These are phyloP conservation scores for Philereme vetulata DNA, from an alignment of 2,888 invertebrate species.

Conservation along the genomic window DNA sequence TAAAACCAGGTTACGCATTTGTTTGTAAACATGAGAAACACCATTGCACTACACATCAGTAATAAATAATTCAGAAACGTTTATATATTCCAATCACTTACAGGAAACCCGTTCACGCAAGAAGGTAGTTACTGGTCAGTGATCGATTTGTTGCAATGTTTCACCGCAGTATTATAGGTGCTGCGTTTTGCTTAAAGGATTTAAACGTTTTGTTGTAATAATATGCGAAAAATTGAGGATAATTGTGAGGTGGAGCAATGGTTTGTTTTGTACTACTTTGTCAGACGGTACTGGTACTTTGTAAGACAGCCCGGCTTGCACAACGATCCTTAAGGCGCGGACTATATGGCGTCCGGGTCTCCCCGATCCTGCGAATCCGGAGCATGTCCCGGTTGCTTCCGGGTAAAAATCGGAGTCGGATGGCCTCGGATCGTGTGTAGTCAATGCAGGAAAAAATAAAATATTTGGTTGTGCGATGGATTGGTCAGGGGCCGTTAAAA, in stretches of 20 bases:
- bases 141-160: constrained; percentile 32
- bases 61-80: constrained; percentile 37
- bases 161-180: constrained; percentile 7
- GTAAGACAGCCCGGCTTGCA: too few relatives aligned
- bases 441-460: too few relatives aligned
- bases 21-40: constrained; percentile 26
- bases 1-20: not conserved
- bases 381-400: too few relatives aligned
- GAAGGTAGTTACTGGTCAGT: constrained; percentile 22
- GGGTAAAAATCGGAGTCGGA: too few relatives aligned
- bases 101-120: constrained; percentile 27
- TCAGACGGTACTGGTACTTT: too few relatives aligned
- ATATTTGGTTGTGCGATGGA: too few relatives aligned
- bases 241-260: not conserved
- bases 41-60: constrained; percentile 19
- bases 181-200: constrained; percentile 1
- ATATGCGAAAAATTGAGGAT: constrained; percentile 7
- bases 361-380: too few relatives aligned
- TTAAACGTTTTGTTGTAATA: constrained; percentile 12
- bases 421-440: too few relatives aligned
- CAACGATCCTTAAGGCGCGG: too few relatives aligned
- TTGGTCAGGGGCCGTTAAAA: too few relatives aligned
- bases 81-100: constrained; percentile 35
- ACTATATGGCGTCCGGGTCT: too few relatives aligned
- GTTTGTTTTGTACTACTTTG: not conserved